Conservation (phyloP, 2,113 vertebrate genomes). For the Neomonachus schauinslandi region DNA sequence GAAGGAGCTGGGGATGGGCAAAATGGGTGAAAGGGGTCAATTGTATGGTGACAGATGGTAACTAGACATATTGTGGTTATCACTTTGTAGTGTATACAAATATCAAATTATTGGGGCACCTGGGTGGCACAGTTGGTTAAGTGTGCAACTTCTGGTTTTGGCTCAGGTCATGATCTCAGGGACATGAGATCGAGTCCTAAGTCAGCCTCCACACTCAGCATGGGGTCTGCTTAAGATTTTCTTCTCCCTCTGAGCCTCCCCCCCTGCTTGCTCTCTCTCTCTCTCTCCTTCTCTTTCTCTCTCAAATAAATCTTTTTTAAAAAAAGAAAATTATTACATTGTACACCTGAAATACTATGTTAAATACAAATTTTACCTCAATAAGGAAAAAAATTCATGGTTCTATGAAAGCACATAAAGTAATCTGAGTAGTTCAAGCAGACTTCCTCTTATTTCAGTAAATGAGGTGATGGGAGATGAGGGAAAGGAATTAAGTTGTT, state of each 20-base stretch:
- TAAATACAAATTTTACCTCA: not conserved
- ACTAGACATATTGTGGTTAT: not conserved
- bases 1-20: not conserved
- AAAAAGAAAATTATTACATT: not conserved
- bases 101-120: not conserved
- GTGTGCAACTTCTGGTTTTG: no score
- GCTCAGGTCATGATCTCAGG: no score
- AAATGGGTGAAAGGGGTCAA: not conserved
- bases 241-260: no score
- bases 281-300: no score
- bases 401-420: not conserved
- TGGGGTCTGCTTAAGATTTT: no score
- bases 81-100: not conserved
- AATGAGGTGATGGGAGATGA: not conserved
- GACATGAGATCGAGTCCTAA: no score
- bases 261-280: no score
- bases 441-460: not conserved
- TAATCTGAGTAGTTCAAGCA: not conserved
- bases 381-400: not conserved
- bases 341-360: not conserved
- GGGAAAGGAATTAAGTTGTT: not conserved
- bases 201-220: no score
- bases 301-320: no score
- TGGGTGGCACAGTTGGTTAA: no score
- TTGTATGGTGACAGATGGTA: not conserved